Percentiles rank a stretch among this genome's conserved stretches.
Conservation (phyloP, 2,113 vertebrate genomes). For the Rhinopomastus cyanomelas region DNA sequence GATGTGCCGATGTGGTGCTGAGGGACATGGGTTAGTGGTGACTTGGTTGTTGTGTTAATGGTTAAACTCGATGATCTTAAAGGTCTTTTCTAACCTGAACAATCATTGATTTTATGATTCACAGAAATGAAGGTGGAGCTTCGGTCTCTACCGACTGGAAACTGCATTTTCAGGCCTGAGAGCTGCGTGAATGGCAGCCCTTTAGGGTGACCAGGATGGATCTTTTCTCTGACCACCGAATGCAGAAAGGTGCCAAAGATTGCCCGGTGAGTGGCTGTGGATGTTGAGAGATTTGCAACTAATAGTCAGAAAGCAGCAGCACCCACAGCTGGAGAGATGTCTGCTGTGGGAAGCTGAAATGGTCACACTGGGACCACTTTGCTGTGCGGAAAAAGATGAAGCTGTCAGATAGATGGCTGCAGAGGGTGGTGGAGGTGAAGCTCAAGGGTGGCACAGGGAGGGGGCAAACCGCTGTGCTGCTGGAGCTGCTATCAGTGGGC, state of each 20-base stretch:
- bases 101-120: neutral
- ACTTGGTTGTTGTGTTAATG: neutral
- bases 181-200: rapidly evolving
- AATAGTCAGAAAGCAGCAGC: rapidly evolving
- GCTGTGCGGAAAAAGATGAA: neutral
- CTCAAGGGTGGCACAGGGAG: neutral
- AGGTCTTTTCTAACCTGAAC: neutral
- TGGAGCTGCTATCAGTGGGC: neutral
- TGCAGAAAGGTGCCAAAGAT: neutral
- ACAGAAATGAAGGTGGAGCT: neutral
- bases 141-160: neutral
- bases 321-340: neutral
- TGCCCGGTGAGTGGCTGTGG: rapidly evolving
- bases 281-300: neutral
- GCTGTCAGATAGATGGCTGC: neutral
- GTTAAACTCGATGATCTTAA: neutral
- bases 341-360: neutral
- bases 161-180: neutral
- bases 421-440: neutral
- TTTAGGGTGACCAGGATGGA: neutral
- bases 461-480: neutral
- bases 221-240: neutral
- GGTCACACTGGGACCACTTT: neutral
- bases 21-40: neutral
- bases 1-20: neutral